These are phyloP conservation scores for Lordiphosa andalusiaca DNA, from an alignment of 2,888 invertebrate species.

Conservation along the genomic window DNA sequence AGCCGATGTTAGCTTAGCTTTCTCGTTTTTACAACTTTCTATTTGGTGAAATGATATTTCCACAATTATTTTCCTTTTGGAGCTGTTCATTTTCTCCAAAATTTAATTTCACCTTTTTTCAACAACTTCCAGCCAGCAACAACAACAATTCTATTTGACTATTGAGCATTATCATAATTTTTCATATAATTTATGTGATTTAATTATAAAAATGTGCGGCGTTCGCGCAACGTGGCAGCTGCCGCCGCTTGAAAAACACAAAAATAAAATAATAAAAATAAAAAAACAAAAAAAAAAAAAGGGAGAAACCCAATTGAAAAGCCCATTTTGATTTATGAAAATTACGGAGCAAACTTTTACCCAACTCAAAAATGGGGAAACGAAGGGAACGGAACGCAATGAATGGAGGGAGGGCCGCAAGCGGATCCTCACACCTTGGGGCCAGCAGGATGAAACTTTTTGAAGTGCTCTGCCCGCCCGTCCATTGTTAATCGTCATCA, in stretches of 20 bases:
- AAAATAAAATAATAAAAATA: constrained; percentile 23
- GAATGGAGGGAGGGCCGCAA: background rate
- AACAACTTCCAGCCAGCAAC: no score
- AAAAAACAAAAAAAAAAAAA: background rate
- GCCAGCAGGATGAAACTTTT: constrained; percentile 14
- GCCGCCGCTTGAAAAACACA: constrained; percentile 17
- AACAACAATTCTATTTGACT: constrained; percentile 3
- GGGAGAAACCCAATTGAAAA: constrained; percentile 55
- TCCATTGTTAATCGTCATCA: constrained; percentile 63
- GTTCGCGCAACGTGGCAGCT: constrained; percentile 14
- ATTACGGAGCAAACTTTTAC: constrained; percentile 48
- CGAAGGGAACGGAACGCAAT: constrained; percentile 2
- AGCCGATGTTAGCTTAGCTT: no score
- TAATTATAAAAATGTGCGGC: constrained; percentile 55
- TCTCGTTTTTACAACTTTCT: no score
- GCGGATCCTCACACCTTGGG: background rate
- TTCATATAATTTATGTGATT: constrained; percentile 57
- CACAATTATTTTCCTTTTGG: no score
- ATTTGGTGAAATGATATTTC: no score
- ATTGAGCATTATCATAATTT: constrained; percentile 20
- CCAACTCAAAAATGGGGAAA: constrained; percentile 18
- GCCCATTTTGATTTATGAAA: constrained; percentile 67
- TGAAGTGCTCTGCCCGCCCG: constrained; percentile 13
- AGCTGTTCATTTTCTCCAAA: no score
- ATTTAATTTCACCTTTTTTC: no score